These are phyloP conservation scores for Epinephelus awoara DNA, from an alignment of 2,797 vertebrate genomes.

Conservation along the genomic window DNA sequence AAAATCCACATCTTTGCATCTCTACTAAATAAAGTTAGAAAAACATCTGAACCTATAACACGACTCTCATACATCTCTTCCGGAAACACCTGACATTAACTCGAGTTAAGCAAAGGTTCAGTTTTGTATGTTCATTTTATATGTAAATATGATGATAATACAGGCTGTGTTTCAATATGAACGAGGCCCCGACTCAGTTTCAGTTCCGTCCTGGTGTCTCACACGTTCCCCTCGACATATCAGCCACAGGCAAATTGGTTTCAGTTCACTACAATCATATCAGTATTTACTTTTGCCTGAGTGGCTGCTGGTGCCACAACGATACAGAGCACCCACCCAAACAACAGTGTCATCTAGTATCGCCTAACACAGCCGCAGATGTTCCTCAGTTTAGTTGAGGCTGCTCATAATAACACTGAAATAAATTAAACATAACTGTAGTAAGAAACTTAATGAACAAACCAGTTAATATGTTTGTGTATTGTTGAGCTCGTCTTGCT, in stretches of 20 bases:
- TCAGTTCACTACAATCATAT: constrained; percentile 79
- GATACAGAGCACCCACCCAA: constrained; percentile 43
- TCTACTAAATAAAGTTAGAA: not conserved
- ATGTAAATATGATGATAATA: not conserved
- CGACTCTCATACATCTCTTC: not conserved
- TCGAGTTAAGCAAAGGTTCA: not conserved
- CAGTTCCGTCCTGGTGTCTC: constrained; percentile 21
- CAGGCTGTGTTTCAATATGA: constrained; percentile 1
- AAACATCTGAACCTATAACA: not conserved
- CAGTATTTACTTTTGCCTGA: constrained; percentile 76
- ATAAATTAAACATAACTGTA: not conserved
- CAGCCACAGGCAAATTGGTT: constrained; percentile 73
- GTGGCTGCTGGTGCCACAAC: constrained; percentile 45
- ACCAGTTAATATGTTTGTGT: not conserved
- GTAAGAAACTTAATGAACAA: not conserved
- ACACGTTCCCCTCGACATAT: constrained; percentile 45
- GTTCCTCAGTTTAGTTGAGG: not conserved
- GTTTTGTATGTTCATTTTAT: not conserved
- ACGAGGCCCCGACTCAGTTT: constrained; percentile 53
- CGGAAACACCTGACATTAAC: not conserved
- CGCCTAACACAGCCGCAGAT: not conserved
- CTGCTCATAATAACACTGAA: not conserved
- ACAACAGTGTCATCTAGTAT: constrained; percentile 53
- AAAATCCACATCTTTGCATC: too few species aligned
- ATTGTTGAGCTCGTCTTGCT: not conserved